These are phyloP conservation scores for Tangara arthus DNA, from an alignment of 2,797 vertebrate species.

Conservation along the genomic window DNA sequence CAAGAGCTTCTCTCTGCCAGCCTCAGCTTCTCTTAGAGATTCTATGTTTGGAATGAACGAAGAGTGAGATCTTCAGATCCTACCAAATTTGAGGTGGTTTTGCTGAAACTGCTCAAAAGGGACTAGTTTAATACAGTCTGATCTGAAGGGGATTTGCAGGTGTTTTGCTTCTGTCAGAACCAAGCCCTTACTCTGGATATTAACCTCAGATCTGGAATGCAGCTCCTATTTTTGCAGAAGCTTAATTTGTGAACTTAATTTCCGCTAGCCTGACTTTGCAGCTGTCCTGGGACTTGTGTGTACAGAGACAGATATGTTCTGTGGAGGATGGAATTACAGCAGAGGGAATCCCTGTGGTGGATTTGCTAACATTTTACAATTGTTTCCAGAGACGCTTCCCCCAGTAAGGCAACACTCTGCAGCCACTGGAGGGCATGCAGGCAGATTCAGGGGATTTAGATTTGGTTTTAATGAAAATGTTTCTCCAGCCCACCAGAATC, in stretches of 20 bases:
- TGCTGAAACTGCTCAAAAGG: neutral
- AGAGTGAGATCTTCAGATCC: neutral
- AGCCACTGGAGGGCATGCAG: slow-evolving; percentile 21
- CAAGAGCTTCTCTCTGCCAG: neutral
- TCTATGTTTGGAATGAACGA: neutral
- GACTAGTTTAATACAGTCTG: neutral
- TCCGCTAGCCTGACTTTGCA: slow-evolving; percentile 61
- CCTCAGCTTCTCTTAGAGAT: neutral
- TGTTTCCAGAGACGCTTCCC: slow-evolving; percentile 33
- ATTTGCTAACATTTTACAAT: slow-evolving; percentile 57
- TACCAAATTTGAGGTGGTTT: neutral
- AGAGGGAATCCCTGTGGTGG: slow-evolving; percentile 61
- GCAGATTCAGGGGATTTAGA: neutral
- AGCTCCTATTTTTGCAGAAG: slow-evolving; percentile 64
- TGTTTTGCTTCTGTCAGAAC: slow-evolving; percentile 55
- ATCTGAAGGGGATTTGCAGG: slow-evolving; percentile 37
- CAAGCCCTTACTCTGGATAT: slow-evolving; percentile 21
- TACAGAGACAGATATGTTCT: slow-evolving; percentile 55
- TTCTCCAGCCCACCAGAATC: neutral
- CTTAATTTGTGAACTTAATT: slow-evolving; percentile 67
- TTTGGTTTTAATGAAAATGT: neutral
- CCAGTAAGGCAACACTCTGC: neutral
- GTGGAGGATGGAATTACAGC: slow-evolving; percentile 59
- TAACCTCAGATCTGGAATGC: slow-evolving; percentile 56
- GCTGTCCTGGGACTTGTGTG: slow-evolving; percentile 60